Conservation (phyloP, 2,113 vertebrate genomes). For the Amazona guildingii region DNA sequence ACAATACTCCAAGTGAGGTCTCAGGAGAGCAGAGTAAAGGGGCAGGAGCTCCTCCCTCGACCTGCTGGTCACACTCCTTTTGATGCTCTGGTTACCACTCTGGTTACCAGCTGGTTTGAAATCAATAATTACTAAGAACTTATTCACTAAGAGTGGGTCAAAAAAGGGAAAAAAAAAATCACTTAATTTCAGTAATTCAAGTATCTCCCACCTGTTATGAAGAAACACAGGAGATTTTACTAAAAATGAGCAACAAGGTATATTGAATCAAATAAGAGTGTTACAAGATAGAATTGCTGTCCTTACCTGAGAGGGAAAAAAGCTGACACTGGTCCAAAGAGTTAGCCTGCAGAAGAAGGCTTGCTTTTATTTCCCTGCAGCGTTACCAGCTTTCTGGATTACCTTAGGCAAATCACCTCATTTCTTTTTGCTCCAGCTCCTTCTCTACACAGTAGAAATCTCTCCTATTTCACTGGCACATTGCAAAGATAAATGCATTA, state of each 20-base stretch:
- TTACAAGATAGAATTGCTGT: not conserved
- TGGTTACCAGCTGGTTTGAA: not conserved
- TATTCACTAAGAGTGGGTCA: not conserved
- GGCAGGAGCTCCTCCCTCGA: too few species aligned
- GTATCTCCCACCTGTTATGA: constrained; percentile 32
- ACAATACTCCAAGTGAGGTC: too few species aligned
- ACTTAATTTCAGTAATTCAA: constrained; percentile 11
- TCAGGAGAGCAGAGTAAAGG: too few species aligned
- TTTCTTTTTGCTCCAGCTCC: not conserved
- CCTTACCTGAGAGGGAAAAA: not conserved
- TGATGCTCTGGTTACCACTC: too few species aligned
- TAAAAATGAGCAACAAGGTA: constrained; percentile 26
- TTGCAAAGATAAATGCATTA: not conserved
- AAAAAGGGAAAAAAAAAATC: not conserved
- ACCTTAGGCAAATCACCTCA: not conserved
- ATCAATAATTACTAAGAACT: not conserved
- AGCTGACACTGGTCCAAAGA: not conserved
- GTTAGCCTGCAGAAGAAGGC: not conserved
- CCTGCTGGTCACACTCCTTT: too few species aligned
- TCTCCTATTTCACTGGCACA: not conserved
- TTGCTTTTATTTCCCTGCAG: not conserved
- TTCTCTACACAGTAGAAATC: not conserved
- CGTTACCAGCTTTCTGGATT: not conserved
- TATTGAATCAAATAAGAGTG: constrained; percentile 10
- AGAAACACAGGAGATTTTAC: constrained; percentile 30